Base-by-base conservation (phyloP, 2,797 vertebrate genomes). In the Stomatorhinus walkeri region DNA sequence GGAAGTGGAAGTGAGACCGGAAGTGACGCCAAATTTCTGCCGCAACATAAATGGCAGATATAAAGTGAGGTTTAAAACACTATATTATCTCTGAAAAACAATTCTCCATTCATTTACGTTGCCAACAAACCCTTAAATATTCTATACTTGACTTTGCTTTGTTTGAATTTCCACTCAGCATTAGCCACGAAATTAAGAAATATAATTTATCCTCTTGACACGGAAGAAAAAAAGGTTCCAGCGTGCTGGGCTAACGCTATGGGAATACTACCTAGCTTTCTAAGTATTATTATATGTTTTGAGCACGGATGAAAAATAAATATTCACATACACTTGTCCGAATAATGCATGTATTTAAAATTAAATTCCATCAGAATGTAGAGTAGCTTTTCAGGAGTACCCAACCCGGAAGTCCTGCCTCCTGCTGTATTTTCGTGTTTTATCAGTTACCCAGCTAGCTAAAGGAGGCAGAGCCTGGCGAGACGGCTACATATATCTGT, bases 391-490 rank as follows among this genome's bases (percentile, higher is more conserved):
- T 32, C 8, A 16, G 16, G 16, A 22, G 49, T 59, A 87, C 2
- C 9, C 88, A 84, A 89, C 88, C 88, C 88, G 83, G 88, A 89
- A 52, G 88, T 89, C 43, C 88, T 52, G 83, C 48, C 56, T 85
- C 43, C 76, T n/a, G 16, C 7, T 54, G 72, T 64, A 84, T 61
- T 81, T 61, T 61, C 48, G 14, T 85, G 56, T 88, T 89, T 72
- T 85, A 68, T 43, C 36, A 8, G 40, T 86, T 87, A 88, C 88
- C 64, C 22, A 90, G 48, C 91, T 88, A 90, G 91, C 89, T 90
- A 32, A 61, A 89, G 79, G 24, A 49, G 83, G 8, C 48, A 19
- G 51, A 61, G 36, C 54, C 36, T 2, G 3, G 14, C 10, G 0
- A 79, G 48, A 43, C 22, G 9, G 24, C 48, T 81, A 22, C 14